Conservation (phyloP, 2,888 invertebrate genomes). For the Melanargia galathea region DNA sequence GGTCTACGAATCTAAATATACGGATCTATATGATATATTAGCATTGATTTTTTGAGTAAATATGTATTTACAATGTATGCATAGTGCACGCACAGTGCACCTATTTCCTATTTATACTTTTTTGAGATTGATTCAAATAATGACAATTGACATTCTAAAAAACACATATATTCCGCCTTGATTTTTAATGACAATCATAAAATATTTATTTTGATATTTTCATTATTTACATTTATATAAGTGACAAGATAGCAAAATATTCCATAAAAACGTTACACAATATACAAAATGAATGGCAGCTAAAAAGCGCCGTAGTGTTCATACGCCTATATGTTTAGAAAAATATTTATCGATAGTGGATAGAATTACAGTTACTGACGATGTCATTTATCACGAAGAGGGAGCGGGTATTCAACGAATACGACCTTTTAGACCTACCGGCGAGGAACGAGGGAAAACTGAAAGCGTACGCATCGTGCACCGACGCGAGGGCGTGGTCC, state of each 20-base stretch:
- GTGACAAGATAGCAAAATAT: constrained; percentile 46
- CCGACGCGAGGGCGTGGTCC: constrained; percentile 83
- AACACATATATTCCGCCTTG: constrained; percentile 60
- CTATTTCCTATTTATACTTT: neutral
- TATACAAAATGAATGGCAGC: constrained; percentile 68
- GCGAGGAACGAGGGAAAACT: constrained; percentile 79
- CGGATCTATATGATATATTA: neutral
- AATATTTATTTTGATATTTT: constrained; percentile 72
- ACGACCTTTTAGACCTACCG: constrained; percentile 71
- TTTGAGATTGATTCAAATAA: constrained; percentile 22
- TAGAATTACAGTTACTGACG: constrained; percentile 45
- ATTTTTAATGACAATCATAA: constrained; percentile 70
- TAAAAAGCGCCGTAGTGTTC: constrained; percentile 52
- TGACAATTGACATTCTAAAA: constrained; percentile 70
- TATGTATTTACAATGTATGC: neutral
- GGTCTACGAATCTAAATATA: neutral
- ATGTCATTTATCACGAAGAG: constrained; percentile 80
- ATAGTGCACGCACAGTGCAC: too few species aligned
- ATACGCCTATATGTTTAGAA: constrained; percentile 56
- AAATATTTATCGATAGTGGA: constrained; percentile 56
- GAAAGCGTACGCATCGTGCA: constrained; percentile 80
- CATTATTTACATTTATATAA: constrained; percentile 65
- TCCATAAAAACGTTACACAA: constrained; percentile 59
- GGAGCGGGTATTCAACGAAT: constrained; percentile 74
- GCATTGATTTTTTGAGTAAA: neutral